Percentiles rank a stretch among this genome's conserved stretches.
phyloP scores from a whole-genome alignment of 2,888 invertebrate genomes.

The Coecobrya sp. region DNA sequence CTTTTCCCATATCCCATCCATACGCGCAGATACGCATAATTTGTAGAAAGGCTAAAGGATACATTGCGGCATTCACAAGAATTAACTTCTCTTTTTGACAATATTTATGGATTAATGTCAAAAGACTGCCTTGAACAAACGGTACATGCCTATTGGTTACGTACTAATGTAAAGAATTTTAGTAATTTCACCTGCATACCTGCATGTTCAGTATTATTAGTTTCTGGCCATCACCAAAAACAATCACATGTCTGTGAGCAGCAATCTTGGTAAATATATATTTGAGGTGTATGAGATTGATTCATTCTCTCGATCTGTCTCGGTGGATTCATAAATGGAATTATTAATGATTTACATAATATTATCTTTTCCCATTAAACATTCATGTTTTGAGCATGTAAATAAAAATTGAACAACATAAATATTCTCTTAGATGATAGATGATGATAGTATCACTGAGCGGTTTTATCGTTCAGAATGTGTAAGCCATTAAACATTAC shows the following conservation, averaged over 20 bases:
- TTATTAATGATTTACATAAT: conserved; percentile 28
- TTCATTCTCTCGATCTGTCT: no score
- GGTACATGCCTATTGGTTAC: not conserved
- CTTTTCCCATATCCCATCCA: not conserved
- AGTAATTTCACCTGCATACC: not conserved
- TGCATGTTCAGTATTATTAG: not conserved
- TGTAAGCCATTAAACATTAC: no score
- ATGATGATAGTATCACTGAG: no score
- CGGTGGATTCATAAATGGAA: conserved; percentile 22
- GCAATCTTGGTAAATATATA: no score
- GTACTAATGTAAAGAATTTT: not conserved
- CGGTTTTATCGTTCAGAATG: no score
- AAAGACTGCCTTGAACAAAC: conserved; percentile 64
- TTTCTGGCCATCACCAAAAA: not conserved
- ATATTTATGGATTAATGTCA: conserved; percentile 66
- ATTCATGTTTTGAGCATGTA: no score
- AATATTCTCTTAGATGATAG: no score
- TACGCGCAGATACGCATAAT: not conserved
- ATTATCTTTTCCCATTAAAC: not conserved
- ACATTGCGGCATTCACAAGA: not conserved
- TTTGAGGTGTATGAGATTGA: no score
- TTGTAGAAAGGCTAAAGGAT: not conserved
- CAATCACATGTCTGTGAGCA: not conserved
- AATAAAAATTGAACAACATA: no score
- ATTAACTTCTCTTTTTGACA: not conserved